phyloP scores from a whole-genome alignment of 2,113 vertebrate species.

The Marmota monax region DNA sequence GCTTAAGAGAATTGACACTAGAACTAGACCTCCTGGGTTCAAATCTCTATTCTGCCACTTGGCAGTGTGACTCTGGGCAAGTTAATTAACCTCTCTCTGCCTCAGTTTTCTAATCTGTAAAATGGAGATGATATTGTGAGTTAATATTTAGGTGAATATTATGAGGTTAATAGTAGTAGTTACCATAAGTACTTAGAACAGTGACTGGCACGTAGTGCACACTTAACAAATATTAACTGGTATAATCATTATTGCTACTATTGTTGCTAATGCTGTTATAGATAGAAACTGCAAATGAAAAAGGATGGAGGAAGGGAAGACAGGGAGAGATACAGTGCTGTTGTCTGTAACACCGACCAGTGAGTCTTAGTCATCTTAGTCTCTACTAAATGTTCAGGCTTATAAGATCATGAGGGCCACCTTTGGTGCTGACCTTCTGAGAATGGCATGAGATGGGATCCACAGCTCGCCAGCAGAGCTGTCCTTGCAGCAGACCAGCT shows the following conservation, averaged over 20 bases:
- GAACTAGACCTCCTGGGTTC: neutral
- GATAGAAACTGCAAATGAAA: neutral
- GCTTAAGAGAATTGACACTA: neutral
- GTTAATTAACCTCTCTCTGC: neutral
- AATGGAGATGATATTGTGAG: neutral
- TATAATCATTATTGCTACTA: neutral
- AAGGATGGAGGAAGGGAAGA: neutral
- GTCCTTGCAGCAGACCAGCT: neutral
- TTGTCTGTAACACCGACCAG: neutral
- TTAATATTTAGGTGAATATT: neutral
- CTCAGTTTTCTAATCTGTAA: slow-evolving; percentile 31
- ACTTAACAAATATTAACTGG: neutral
- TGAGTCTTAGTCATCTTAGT: neutral
- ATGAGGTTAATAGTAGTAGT: slow-evolving; percentile 7
- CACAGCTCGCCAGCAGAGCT: neutral
- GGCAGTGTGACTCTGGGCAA: neutral
- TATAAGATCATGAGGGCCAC: neutral
- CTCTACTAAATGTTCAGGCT: neutral
- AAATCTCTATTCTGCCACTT: neutral
- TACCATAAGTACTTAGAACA: neutral
- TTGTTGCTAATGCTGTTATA: neutral
- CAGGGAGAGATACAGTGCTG: neutral
- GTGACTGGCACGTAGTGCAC: neutral
- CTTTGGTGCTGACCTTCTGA: neutral
- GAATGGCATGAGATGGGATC: neutral